These are phyloP conservation scores for Notechis scutatus DNA, from an alignment of 2,113 vertebrate species.

Conservation along the genomic window DNA sequence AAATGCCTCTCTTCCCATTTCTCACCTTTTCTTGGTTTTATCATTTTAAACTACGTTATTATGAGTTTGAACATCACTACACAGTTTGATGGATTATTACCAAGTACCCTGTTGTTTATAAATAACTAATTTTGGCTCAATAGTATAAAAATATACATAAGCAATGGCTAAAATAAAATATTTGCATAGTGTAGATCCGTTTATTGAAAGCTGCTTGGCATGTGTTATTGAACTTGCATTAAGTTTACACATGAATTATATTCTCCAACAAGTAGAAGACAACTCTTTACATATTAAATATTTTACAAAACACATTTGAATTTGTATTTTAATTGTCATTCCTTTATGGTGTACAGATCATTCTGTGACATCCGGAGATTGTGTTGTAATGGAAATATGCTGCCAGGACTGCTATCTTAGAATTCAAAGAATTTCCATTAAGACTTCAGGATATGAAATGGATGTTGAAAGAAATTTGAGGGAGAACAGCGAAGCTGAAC, in stretches of 20 bases:
- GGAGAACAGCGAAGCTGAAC: constrained; percentile 78
- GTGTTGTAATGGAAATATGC: constrained; percentile 83
- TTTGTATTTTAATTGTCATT: background rate
- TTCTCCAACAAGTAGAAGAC: background rate
- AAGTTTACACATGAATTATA: background rate
- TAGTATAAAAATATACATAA: background rate
- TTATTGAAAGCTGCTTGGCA: background rate
- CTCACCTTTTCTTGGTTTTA: background rate
- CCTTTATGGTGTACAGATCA: constrained; percentile 70
- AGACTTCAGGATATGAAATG: constrained; percentile 63
- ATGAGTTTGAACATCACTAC: background rate
- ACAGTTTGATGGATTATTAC: background rate
- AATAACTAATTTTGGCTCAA: background rate
- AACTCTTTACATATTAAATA: background rate
- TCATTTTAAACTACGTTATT: background rate
- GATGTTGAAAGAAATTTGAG: constrained; percentile 54
- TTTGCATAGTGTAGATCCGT: background rate
- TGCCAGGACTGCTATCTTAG: constrained; percentile 88
- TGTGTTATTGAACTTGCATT: background rate
- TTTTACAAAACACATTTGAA: background rate
- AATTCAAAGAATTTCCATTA: constrained; percentile 76
- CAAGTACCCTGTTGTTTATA: background rate
- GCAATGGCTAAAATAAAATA: background rate
- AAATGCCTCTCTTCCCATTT: background rate
- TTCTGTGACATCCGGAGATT: constrained; percentile 75